Evolutionary conservation across 2,113 vertebrate genomes (phyloP).

Genomic region (Ginglymostoma cirratum): DNA sequence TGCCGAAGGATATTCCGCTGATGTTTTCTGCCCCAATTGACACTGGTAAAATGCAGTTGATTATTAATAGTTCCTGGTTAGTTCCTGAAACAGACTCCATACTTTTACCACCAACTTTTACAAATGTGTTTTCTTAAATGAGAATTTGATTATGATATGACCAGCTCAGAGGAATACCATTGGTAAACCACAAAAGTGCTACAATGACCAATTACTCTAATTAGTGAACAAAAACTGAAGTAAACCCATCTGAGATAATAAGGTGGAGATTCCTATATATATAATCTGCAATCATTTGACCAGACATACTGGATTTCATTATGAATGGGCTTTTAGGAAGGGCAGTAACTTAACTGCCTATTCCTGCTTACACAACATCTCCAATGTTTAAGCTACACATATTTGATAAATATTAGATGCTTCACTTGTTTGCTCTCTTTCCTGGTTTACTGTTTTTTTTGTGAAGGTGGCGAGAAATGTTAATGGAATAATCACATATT

Average conservation of each 20-base stretch:
- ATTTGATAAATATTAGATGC: slow-evolving; percentile 17
- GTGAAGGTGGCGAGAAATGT: not conserved
- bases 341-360: not conserved
- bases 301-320: not conserved
- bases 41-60: not conserved
- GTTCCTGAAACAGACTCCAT: not conserved
- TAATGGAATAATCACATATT: not conserved
- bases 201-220: not conserved
- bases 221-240: not conserved
- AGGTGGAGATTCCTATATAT: not conserved
- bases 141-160: not conserved
- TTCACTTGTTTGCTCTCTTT: not conserved
- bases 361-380: not conserved
- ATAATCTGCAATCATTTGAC: not conserved
- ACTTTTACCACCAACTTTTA: not conserved
- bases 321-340: slow-evolving; percentile 19
- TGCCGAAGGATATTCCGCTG: not conserved
- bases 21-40: not conserved
- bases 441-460: not conserved
- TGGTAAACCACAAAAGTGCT: not conserved
- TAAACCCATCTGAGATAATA: not conserved
- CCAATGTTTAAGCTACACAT: not conserved
- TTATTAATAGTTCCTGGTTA: not conserved
- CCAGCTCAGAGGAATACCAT: not conserved
- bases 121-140: not conserved